Evolutionary conservation across 2,888 invertebrate species (phyloP), one percentile per base, ranked within the genome.

Genomic region (Chrysotoxum bicinctum): DNA sequence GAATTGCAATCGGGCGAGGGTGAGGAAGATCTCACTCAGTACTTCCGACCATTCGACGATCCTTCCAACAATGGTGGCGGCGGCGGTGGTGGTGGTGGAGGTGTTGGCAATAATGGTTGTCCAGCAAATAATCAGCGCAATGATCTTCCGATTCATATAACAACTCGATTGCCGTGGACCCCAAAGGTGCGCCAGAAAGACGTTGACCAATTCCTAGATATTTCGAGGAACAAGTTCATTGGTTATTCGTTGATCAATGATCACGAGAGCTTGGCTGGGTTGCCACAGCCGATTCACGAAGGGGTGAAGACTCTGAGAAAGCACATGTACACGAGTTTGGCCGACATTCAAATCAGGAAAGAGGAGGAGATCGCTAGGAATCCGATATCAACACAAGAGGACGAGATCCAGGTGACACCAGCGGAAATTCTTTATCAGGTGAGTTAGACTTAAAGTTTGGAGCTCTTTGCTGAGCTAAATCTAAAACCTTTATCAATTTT

Each of bases 271-370:
- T 93, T 98, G 87, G 98, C 98, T 73, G 99, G 99, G 1, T 93
- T 99, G 75, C 99, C 99, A 0, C 96, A 97, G 89, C 99, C 99
- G 0, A 99, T 99, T 89, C 98, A 98, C 90, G 98, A 99, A 92
- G 98, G 99, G 35, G 96, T 99, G 37, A 96, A 96, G 89, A 97
- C 98, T 75, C 93, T 99, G 45, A 89, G 92, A 43, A 94, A 97
- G 93, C 98, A 99, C 90, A 96, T 98, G 94, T 99, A 99, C 91
- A 95, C 96, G 43, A 98, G 99, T 69, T 92, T 99, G 82, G 95
- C 98, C 16, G 99, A 99, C 92, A 93, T 98, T 75, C 99, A 99
- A 92, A 95, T 97, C 79, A 96, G 96, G 89, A 94, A 96, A 89
- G 98, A 99, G 92, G 96, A 98, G 90, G 97, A 97, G 90, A 97